A percentile compares a stretch with the other conserved stretches of the same genome.
These are phyloP conservation scores for Brevimyrus niger DNA, from an alignment of 2,113 vertebrate genomes.

Conservation along the genomic window DNA sequence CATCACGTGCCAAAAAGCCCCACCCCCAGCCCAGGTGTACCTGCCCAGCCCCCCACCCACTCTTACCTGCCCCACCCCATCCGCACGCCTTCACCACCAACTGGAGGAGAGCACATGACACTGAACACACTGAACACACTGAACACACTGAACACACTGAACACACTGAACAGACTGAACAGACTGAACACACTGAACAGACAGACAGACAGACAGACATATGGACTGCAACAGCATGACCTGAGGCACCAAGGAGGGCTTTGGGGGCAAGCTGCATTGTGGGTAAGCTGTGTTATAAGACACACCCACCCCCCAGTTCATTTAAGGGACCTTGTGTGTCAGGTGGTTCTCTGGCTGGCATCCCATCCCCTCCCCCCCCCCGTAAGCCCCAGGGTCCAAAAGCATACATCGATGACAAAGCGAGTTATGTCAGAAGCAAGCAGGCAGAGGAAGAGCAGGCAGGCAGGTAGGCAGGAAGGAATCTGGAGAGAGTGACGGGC, in stretches of 20 bases:
- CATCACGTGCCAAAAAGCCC: constrained; percentile 45
- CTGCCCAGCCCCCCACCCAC: constrained; percentile 26
- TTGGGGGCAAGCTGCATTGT: not conserved
- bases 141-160: not conserved
- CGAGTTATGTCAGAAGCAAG: constrained; percentile 69
- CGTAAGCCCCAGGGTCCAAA: not conserved
- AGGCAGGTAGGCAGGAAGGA: constrained; percentile 57
- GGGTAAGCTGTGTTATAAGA: not conserved
- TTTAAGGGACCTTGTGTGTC: not conserved
- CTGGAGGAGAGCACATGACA: not conserved
- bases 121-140: not conserved
- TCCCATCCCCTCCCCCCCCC: not conserved
- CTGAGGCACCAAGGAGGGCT: not conserved
- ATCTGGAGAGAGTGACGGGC: constrained; percentile 56
- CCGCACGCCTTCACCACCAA: not conserved
- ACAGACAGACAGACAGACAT: not conserved
- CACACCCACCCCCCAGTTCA: not conserved
- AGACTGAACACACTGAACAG: not conserved
- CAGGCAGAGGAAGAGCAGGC: constrained; percentile 71
- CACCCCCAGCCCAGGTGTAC: constrained; percentile 22
- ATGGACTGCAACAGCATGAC: not conserved
- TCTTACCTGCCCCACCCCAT: constrained; percentile 37
- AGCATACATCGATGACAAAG: constrained; percentile 58
- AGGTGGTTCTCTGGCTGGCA: not conserved
- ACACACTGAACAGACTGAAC: not conserved